These are phyloP conservation scores for Hypsibius dujardini DNA, from an alignment of 1,140 invertebrate genomes.

Conservation along the genomic window DNA sequence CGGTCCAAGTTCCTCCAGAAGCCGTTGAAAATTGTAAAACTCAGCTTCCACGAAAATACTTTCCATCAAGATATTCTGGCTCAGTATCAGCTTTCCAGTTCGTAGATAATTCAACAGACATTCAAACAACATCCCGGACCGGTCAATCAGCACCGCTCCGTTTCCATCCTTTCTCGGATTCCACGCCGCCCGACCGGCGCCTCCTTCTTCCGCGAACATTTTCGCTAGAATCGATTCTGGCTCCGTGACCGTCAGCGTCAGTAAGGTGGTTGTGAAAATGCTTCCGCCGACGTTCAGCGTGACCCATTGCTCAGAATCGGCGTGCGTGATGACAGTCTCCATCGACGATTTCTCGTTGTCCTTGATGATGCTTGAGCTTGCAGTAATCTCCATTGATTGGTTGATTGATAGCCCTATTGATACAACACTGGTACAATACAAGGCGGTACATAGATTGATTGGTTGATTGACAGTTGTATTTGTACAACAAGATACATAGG, in stretches of 20 bases:
- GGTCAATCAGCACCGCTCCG: not conserved
- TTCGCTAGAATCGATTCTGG: not conserved
- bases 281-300: not conserved
- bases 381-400: no score
- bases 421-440: no score
- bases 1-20: not conserved
- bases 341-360: no score
- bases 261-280: not conserved
- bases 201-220: conserved; percentile 4
- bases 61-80: not conserved
- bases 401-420: no score
- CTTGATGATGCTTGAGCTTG: no score
- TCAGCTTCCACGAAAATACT: not conserved
- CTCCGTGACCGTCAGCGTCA: not conserved
- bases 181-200: not conserved
- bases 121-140: not conserved
- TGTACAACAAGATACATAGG: no score
- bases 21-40: not conserved
- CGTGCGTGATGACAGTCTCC: no score
- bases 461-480: no score
- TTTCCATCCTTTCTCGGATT: not conserved
- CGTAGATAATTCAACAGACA: not conserved
- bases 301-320: not conserved
- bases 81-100: not conserved
- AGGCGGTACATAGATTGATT: no score